Evolutionary conservation across 2,888 invertebrate genomes (phyloP), one percentile per base, ranked within the genome.

Genomic region (Osedax fenrisi): DNA sequence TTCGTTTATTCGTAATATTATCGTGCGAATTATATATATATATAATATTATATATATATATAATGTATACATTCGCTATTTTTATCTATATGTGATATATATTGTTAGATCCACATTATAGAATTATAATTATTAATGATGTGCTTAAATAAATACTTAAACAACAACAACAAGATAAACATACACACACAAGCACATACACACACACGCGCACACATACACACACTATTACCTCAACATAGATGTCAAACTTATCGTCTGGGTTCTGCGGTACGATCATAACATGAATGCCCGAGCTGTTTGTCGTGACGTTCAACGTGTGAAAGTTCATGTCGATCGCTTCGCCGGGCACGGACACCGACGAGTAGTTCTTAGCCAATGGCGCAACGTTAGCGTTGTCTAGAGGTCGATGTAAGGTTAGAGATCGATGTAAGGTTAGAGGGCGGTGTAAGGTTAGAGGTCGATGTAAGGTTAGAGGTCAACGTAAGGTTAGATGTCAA

Each of bases 251-350:
- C 10, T 0, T 17, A 26, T 68, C 68, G 25, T 25, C 27, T 24
- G 10, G 74, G 78, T 80, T 76, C 76, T 62, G 75, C 75, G 41
- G 73, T 61, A 27, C 22, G 10, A 61, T 72, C 59, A 72, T 24
- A 25, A 68, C 17, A 26, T 68, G 68, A 68, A 73, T 61, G 21
- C 23, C 79, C 0, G 80, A 79, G 76, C 81, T 79, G 61, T 81
- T 81, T 61, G 80, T 80, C 0, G 80, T 78, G 3, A 83, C 75
- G 76, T 78, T 79, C 27, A 82, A 76, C 2, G 79, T 77, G 72
- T 76, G 76, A 72, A 56, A 75, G 68, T 74, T 76, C 59, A 75
- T 69, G 59, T 69, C 41, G 23, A 21, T 41, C 27, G 62, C 23
- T 56, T 24, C 74, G 59, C 21, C 72, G 26, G 69, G 72, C 64